Conservation (phyloP, 1,140 invertebrate genomes). For the Saccostrea echinata region DNA sequence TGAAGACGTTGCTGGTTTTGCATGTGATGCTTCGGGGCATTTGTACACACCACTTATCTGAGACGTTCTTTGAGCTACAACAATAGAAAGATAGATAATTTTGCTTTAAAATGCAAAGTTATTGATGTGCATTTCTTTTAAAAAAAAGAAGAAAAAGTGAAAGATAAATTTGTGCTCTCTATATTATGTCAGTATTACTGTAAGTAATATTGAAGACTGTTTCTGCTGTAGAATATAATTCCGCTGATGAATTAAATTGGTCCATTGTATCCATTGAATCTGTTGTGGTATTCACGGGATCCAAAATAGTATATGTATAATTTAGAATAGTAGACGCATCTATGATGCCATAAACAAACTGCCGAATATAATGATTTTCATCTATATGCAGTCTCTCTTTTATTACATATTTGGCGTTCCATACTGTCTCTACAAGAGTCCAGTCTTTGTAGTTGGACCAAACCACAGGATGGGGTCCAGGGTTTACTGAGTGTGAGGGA, state of each 20-base stretch:
- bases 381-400: background rate
- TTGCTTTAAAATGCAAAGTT: background rate
- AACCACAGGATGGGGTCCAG: background rate
- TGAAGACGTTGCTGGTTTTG: background rate
- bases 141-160: background rate
- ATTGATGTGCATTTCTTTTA: background rate
- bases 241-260: background rate
- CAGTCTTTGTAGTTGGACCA: background rate
- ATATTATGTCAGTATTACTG: background rate
- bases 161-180: background rate
- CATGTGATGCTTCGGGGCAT: background rate
- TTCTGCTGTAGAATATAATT: background rate
- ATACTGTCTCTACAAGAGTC: background rate
- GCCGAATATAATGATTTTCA: background rate
- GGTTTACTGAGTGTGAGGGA: background rate
- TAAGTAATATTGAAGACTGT: background rate
- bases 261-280: background rate
- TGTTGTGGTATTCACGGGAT: background rate
- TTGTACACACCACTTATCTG: background rate
- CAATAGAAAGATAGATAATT: background rate
- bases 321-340: background rate
- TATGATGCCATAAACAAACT: constrained; percentile 19
- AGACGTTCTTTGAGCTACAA: background rate
- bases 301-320: background rate
- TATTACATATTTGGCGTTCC: constrained; percentile 3